Conservation (phyloP, 2,888 invertebrate genomes). For the Lomographa bimaculata region DNA sequence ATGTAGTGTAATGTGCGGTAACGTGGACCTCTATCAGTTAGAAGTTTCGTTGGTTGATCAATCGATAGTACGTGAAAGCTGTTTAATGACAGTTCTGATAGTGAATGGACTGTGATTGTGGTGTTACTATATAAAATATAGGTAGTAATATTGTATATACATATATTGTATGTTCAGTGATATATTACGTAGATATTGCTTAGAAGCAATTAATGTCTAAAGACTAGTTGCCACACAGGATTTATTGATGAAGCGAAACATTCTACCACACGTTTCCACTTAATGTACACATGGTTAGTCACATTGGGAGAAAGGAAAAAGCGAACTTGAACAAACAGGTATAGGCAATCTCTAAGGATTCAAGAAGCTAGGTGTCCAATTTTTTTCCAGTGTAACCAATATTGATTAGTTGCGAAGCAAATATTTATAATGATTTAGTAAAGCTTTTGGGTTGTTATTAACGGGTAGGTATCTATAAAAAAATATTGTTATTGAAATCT, state of each 20-base stretch:
- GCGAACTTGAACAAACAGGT: constrained; percentile 33
- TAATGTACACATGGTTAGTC: constrained; percentile 40
- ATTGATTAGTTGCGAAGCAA: constrained; percentile 47
- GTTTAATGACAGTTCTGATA: constrained; percentile 39
- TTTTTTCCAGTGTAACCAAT: constrained; percentile 35
- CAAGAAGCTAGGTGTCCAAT: constrained; percentile 21
- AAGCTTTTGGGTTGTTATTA: constrained; percentile 39
- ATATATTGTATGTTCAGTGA: constrained; percentile 21
- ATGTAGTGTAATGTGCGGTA: constrained; percentile 59
- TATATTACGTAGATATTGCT: too few species aligned
- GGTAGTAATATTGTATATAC: constrained; percentile 40
- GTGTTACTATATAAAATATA: constrained; percentile 34
- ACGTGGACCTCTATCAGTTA: constrained; percentile 30
- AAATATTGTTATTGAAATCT: constrained; percentile 24
- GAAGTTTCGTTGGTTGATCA: constrained; percentile 36
- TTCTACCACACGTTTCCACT: constrained; percentile 42
- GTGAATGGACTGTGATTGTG: constrained; percentile 45
- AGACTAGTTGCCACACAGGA: constrained; percentile 36
- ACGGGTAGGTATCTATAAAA: constrained; percentile 20
- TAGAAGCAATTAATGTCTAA: constrained; percentile 34
- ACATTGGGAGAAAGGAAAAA: constrained; percentile 50
- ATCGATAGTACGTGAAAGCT: constrained; percentile 45
- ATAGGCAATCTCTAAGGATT: constrained; percentile 24
- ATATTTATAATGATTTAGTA: constrained; percentile 33
- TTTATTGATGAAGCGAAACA: constrained; percentile 38